phyloP scores from a whole-genome alignment of 2,113 vertebrate species.

The Garra rufa region DNA sequence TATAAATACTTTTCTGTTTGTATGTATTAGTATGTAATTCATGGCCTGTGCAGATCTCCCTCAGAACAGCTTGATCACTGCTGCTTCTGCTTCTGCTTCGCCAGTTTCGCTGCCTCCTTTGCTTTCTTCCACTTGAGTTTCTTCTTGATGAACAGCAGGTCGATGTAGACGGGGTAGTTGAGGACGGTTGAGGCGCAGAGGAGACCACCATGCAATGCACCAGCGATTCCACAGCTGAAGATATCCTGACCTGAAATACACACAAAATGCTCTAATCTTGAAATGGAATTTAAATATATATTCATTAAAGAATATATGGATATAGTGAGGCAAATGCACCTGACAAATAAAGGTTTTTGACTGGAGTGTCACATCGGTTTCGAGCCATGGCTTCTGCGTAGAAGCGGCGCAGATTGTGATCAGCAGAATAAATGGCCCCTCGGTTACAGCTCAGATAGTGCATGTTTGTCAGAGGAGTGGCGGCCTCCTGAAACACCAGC shows the following conservation, averaged over 20 bases:
- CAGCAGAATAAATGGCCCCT: constrained; percentile 84
- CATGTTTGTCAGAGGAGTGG: constrained; percentile 80
- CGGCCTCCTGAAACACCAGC: constrained; percentile 84
- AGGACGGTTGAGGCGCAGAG: constrained; percentile 80
- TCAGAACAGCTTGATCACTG: constrained; percentile 57
- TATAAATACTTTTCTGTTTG: not conserved
- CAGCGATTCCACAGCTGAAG: constrained; percentile 85
- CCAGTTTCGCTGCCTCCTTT: constrained; percentile 34
- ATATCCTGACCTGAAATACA: constrained; percentile 82
- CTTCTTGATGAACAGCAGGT: constrained; percentile 83
- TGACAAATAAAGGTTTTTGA: constrained; percentile 85
- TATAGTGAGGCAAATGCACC: constrained; percentile 65
- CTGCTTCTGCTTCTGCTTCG: constrained; percentile 70
- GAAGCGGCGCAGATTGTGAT: constrained; percentile 83
- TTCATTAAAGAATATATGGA: no score
- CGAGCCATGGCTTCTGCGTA: constrained; percentile 72
- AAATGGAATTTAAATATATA: not conserved
- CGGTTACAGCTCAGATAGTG: constrained; percentile 81
- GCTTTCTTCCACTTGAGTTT: constrained; percentile 77
- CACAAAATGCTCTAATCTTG: not conserved
- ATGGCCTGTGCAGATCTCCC: no score
- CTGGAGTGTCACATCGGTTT: constrained; percentile 79
- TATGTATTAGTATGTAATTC: not conserved
- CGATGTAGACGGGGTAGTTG: constrained; percentile 80
- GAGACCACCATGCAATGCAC: constrained; percentile 84